Evolutionary conservation across 2,797 vertebrate species (phyloP), one percentile per base, ranked within the genome.

Genomic region (Streptopelia turtur): DNA sequence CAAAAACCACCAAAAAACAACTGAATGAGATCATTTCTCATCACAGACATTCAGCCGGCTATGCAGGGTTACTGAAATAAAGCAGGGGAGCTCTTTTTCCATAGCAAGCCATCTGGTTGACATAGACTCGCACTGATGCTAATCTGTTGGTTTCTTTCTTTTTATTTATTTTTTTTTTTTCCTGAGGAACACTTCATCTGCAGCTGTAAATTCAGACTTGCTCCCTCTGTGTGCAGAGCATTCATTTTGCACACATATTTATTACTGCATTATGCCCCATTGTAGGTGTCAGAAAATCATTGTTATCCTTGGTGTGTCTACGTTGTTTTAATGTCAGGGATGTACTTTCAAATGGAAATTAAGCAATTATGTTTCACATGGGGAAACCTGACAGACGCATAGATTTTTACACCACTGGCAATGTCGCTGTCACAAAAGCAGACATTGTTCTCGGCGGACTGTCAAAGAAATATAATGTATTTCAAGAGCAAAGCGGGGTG

Each of bases 331-430:
- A 95, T 92, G 97, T 97, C 97, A 98, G 96, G 94, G 95, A 97
- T 93, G 94, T 87, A 98, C 97, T 98, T 98, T 98, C 98, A 98
- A 95, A 98, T 98, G 98, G 98, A 98, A 98, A 98, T 98, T 89
- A 98, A 97, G 98, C 97, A 98, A 98, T 98, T 98, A 98, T 90
- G 96, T 68, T 96, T 93, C 96, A 95, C 97, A 95, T 93, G 94
- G 97, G 97, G 98, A 95, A 96, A 96, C 94, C 95, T 97, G 97
- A 97, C 97, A 98, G 97, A 98, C 89, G 95, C 97, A 94, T 93
- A 96, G 96, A 95, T 96, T 97, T 97, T 97, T 96, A 97, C 95
- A 98, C 96, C 96, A 97, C 97, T 97, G 97, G 97, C 95, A 72
- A 47, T 89, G 96, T 94, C 94, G 65, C 57, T 75, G 95, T 93